Evolutionary conservation across 2,113 vertebrate species (phyloP), one percentile per base, ranked within the genome.

Genomic region (Barnardius zonarius): DNA sequence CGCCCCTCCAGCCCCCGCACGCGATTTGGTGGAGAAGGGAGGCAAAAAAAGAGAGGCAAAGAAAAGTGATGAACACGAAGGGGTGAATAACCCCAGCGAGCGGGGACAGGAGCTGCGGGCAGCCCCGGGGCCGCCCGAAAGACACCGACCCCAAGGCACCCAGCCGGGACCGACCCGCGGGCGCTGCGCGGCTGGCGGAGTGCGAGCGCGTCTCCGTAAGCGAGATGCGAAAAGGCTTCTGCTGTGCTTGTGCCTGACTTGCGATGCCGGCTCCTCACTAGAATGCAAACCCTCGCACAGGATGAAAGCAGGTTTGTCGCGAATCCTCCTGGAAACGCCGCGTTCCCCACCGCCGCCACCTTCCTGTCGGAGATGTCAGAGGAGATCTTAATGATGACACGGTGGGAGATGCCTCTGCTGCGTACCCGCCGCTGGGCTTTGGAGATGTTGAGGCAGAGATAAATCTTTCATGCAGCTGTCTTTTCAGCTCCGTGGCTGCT

Each of bases 261-360:
- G 95, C 68, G 39, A 94, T 97, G 97, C 97, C 84, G 94, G 94
- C 91, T 97, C 68, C 97, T 90, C 83, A 70, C 95, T 96, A 98
- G 97, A 96, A 97, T 96, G 98, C 97, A 82, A 96, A 96, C 78
- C 83, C 93, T 91, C 57, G 96, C 96, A 90, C 97, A 96, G 70
- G 96, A 98, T 98, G 98, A 97, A 96, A 98, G 90, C 98, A 98
- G 98, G 98, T 98, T 97, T 90, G 98, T 98, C 35, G 76, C 92
- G 39, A 89, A 89, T 90, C 75, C 85, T 91, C 48, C 75, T 89
- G 86, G 51, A 86, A 70, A 86, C 6, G 54, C 76, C 84, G 69
- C 54, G 1, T 25, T 79, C 68, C 84, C 39, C 63, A 2, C 54
- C 73, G 55, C 49, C 61, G 67, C 78, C 82, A 61, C 96, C 72